Base-by-base conservation (phyloP, 2,888 invertebrate species). In the Melinaea marsaeus region DNA sequence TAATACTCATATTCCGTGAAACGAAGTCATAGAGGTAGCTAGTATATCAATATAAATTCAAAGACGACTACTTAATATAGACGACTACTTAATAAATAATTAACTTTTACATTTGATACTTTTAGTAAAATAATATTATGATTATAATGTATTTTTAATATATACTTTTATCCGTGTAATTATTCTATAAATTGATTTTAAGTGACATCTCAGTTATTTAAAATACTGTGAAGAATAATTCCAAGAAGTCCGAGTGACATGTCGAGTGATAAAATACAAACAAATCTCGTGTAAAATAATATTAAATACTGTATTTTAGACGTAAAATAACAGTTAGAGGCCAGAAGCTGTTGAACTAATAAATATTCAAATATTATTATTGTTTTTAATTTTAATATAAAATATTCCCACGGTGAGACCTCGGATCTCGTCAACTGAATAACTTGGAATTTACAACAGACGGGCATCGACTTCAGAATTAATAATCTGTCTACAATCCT, bases 381-480 rank as follows among this genome's bases (percentile, higher is more conserved):
- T 45, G 37, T 60, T 42, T 45, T 33, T 45, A 55, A 55, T 54
- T 13, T 64, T 62, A 56, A 59, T 62, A 65, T 61, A 71, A 69
- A 71, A 72, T 70, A 72, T 83, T 80, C 80, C 78, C 75, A 78
- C 76, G 77, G 75, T 74, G 61, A 32, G 63, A 68, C 71, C 72
- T 68, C 74, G 76, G 74, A 51, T 51, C 72, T 75, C 72, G 75
- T 76, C 74, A 74, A 77, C 72, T 75, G 73, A 74, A 78, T 77
- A 80, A 82, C 79, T 77, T 77, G 78, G 80, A 79, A 48, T 22
- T 22, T 22, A 32, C 32, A 32, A 32, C 51, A 51, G 32, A 32
- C 51, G 7, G 22, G 22, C 22, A 51, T 9, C 51, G 3, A 32
- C 22, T 22, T 22, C 22, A 22, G 11, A 42, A 42, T 42, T 9